A percentile compares a stretch with the other conserved stretches of the same genome.
phyloP scores from a whole-genome alignment of 2,797 vertebrate genomes.

The Parauchenoglanis ngamensis region DNA sequence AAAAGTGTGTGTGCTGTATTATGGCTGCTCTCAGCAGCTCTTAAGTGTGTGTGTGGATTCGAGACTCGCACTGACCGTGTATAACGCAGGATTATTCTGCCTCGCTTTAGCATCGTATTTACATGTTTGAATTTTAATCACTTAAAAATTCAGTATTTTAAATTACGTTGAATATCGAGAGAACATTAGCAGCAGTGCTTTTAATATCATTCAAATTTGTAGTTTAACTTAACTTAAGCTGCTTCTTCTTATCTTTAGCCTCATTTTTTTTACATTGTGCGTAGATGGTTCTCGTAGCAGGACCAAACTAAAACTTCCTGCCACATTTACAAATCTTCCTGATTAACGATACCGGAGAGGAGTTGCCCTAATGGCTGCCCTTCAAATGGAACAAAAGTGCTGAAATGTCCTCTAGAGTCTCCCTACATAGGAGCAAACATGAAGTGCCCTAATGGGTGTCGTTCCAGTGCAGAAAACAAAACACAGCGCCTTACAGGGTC shows the following conservation, averaged over 20 bases:
- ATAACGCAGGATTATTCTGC: not conserved
- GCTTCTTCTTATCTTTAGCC: not conserved
- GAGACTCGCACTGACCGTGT: not conserved
- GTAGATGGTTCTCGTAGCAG: not conserved
- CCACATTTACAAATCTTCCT: not conserved
- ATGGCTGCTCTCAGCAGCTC: slow-evolving; percentile 45
- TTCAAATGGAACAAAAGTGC: not conserved
- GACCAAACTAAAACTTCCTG: not conserved
- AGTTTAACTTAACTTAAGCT: no score
- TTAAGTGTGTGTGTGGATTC: slow-evolving; percentile 5
- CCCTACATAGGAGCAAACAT: not conserved
- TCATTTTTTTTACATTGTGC: not conserved
- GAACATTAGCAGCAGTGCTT: not conserved
- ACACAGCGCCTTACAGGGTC: not conserved
- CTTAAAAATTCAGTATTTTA: not conserved
- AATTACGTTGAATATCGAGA: not conserved
- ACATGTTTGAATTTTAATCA: not conserved
- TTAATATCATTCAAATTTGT: not conserved
- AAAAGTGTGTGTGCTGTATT: slow-evolving; percentile 36
- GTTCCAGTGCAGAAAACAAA: not conserved
- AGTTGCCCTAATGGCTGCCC: not conserved
- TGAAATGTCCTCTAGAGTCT: slow-evolving; percentile 24
- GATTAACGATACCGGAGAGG: not conserved
- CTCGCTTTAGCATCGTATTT: not conserved
- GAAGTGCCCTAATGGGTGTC: not conserved